Base-by-base conservation (phyloP, 2,113 vertebrate genomes). In the Pelmatolapia mariae region DNA sequence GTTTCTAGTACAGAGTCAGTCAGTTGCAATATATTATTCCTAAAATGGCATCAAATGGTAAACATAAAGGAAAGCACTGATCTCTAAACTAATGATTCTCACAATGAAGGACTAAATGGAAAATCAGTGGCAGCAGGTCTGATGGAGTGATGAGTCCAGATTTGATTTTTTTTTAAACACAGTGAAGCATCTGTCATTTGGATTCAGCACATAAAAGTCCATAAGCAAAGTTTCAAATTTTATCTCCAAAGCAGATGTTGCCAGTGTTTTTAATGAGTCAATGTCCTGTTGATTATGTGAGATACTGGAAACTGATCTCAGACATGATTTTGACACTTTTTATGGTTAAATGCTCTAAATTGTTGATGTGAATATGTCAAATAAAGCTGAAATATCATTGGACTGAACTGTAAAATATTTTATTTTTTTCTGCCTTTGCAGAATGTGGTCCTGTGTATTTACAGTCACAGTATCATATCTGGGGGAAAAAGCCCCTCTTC, bases 401-500 rank as follows among this genome's bases (percentile, higher is more conserved):
- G 15, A 11, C 3, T 47, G 40, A 76, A 29, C 40, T 47, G 15
- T 29, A 76, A 76, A 76, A 11, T 29, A 29, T 47, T 76, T 76
- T 3, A 2, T 26, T 76, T 47, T 29, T 76, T 71, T 47, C 68
- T 76, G 40, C 43, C 24, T 47, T 18, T 47, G 40, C 68, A 2
- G 6, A 29, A 10, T 76, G 40, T 76, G 68, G 1, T 29, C 13
- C 2, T 29, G 68, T 47, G 24, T 5, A 29, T 18, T 73, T 73
- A 66, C 61, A n/a, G 31, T n/a, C 18, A 8, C 61, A 66, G 59
- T 63, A 36, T 36, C 10, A 63, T 12, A 63, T 63, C 59, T 36
- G 59, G 10, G 59, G 16, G 0, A 0, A 2, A 66, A 66, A 66
- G 61, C 61, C 38, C 24, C 22, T 26, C 4, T 16, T 43, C 15